These are phyloP conservation scores for Carduelis carduelis DNA, from an alignment of 2,797 vertebrate species.

Conservation along the genomic window DNA sequence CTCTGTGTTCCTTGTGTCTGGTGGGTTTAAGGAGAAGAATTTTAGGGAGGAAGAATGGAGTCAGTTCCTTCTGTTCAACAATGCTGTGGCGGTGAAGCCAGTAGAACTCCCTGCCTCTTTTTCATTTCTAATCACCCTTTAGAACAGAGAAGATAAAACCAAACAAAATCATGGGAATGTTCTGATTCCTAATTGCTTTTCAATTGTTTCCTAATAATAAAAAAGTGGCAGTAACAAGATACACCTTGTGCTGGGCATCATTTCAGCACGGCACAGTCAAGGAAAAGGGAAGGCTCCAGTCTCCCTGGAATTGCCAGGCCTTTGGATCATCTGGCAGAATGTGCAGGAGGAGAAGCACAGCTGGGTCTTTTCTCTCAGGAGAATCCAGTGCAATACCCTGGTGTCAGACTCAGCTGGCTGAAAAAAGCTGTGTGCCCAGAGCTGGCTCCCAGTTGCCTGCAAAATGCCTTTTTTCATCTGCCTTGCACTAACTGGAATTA, in stretches of 20 bases:
- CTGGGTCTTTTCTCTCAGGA: constrained; percentile 62
- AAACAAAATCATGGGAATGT: not conserved
- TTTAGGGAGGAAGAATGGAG: not conserved
- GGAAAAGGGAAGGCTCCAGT: not conserved
- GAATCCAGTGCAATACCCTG: constrained; percentile 42
- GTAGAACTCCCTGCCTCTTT: not conserved
- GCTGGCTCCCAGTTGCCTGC: constrained; percentile 18
- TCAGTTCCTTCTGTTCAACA: not conserved
- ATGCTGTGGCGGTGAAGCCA: not conserved
- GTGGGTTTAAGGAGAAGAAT: not conserved
- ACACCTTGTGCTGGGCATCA: not conserved
- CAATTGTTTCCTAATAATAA: not conserved
- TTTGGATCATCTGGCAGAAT: constrained; percentile 65
- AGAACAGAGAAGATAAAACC: not conserved
- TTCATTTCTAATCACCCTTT: not conserved
- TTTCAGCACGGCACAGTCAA: not conserved
- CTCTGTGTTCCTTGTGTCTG: not conserved
- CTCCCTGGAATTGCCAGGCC: constrained; percentile 25
- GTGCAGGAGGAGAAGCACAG: constrained; percentile 40
- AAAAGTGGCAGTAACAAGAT: not conserved
- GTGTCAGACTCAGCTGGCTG: constrained; percentile 61
- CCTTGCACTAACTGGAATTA: constrained; percentile 32
- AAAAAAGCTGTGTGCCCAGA: not conserved
- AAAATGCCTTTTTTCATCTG: constrained; percentile 24
- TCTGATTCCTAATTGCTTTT: not conserved